phyloP scores from a whole-genome alignment of 2,888 invertebrate genomes.

The Cylloceria caligata region DNA sequence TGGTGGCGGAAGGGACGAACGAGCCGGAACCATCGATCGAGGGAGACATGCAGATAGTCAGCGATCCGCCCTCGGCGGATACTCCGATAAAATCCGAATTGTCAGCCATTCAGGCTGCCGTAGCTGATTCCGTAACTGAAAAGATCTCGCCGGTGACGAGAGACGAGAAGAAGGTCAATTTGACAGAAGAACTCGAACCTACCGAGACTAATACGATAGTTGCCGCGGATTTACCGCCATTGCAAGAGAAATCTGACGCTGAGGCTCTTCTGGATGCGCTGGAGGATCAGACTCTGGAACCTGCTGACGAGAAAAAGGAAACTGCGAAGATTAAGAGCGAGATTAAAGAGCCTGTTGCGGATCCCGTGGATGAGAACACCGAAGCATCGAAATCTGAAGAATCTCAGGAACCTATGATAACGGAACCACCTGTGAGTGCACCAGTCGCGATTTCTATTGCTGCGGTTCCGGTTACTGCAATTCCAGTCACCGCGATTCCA shows the following conservation, averaged over 20 bases:
- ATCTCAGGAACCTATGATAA: conserved; percentile 73
- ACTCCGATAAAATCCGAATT: conserved; percentile 58
- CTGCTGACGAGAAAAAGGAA: conserved; percentile 67
- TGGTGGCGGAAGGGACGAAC: conserved; percentile 58
- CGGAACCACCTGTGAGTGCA: conserved; percentile 60
- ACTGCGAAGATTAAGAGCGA: conserved; percentile 50
- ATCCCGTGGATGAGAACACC: conserved; percentile 27
- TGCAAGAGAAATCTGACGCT: conserved; percentile 59
- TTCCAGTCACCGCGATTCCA: conserved; percentile 23
- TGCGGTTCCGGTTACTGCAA: conserved; percentile 29
- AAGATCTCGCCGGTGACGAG: conserved; percentile 37
- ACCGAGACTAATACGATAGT: conserved; percentile 58
- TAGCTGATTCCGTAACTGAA: conserved; percentile 20
- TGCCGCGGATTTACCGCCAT: conserved; percentile 56
- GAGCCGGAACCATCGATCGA: conserved; percentile 67
- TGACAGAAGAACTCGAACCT: conserved; percentile 54
- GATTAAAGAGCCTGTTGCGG: conserved; percentile 56
- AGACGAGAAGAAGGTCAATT: conserved; percentile 36
- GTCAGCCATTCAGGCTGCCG: conserved; percentile 30
- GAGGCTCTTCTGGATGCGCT: conserved; percentile 66
- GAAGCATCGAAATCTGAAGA: conserved; percentile 66
- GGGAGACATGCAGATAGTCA: conserved; percentile 66
- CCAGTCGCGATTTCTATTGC: conserved; percentile 73
- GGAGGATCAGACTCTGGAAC: conserved; percentile 68
- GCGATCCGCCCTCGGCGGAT: conserved; percentile 59